These are phyloP conservation scores for Catajapyx aquilonaris DNA, from an alignment of 1,140 invertebrate species.

Conservation along the genomic window DNA sequence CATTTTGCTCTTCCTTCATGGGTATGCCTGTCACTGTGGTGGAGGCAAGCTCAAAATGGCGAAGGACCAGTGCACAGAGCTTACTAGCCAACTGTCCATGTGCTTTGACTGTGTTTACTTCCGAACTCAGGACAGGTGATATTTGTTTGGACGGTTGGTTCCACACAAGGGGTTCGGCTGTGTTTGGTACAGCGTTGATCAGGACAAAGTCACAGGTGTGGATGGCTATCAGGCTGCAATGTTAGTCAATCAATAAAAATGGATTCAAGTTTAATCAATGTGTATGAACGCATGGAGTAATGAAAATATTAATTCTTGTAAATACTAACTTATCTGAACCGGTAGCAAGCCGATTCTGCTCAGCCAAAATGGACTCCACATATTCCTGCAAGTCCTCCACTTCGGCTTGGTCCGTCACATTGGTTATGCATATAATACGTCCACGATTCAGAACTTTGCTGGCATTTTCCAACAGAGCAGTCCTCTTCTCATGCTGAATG, in stretches of 20 bases:
- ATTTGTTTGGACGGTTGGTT: too few relatives aligned
- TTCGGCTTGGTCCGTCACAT: slow-evolving; percentile 58
- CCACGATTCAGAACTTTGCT: slow-evolving; percentile 39
- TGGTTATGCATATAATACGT: slow-evolving; percentile 71
- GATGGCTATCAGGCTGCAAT: slow-evolving; percentile 43
- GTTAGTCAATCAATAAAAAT: slow-evolving; percentile 8
- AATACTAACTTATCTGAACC: slow-evolving; percentile 30
- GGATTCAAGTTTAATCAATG: slow-evolving; percentile 7
- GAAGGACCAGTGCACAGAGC: slow-evolving; percentile 47
- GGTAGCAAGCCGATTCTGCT: slow-evolving; percentile 55
- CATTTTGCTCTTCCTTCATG: slow-evolving; percentile 99
- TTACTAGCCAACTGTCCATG: slow-evolving; percentile 33
- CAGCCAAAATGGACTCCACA: slow-evolving; percentile 46
- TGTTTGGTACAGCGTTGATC: slow-evolving; percentile 15
- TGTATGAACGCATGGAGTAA: too few relatives aligned
- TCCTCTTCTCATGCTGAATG: slow-evolving; percentile 35
- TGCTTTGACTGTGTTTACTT: slow-evolving; percentile 42
- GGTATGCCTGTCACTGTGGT: slow-evolving; percentile 95
- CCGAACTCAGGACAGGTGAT: slow-evolving; percentile 36
- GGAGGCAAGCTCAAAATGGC: slow-evolving; percentile 78
- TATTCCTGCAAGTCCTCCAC: slow-evolving; percentile 67
- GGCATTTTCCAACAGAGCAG: slow-evolving; percentile 31
- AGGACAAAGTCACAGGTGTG: slow-evolving; percentile 71
- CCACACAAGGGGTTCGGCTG: slow-evolving; percentile 12
- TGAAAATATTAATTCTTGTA: slow-evolving; percentile 1